Conservation (phyloP, 2,113 vertebrate genomes). For the Vombatus ursinus region DNA sequence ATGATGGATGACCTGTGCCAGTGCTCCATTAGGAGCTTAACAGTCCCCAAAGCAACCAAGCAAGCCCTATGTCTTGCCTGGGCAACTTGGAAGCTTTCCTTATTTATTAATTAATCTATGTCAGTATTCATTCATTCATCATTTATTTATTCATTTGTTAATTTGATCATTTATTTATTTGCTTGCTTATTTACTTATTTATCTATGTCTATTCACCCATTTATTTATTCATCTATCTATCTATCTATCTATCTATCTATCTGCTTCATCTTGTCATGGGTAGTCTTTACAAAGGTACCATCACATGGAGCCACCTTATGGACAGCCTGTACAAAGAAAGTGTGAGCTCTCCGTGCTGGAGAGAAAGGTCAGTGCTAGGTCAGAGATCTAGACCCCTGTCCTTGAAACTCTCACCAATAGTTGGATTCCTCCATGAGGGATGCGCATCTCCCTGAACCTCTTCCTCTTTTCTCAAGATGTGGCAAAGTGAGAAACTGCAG, state of each 20-base stretch:
- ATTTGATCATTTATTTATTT: too few species aligned
- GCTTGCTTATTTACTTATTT: too few species aligned
- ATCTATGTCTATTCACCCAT: too few species aligned
- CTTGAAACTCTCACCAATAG: not conserved
- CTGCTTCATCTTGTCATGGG: not conserved
- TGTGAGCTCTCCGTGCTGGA: not conserved
- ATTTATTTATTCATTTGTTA: too few species aligned
- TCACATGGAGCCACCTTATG: not conserved
- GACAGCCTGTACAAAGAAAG: not conserved
- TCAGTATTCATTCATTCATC: too few species aligned
- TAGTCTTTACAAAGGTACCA: not conserved
- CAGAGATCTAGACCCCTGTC: not conserved
- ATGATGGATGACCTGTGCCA: too few species aligned
- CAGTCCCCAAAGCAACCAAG: too few species aligned
- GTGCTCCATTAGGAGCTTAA: too few species aligned
- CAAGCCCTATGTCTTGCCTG: too few species aligned
- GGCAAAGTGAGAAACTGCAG: not conserved
- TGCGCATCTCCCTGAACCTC: not conserved
- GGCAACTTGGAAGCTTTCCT: too few species aligned
- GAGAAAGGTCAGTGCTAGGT: not conserved
- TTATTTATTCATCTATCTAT: not conserved
- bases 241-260: not conserved
- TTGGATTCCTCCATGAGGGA: slow-evolving; percentile 2
- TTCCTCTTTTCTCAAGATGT: not conserved
- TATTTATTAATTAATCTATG: too few species aligned